Evolutionary conservation across 2,113 vertebrate genomes (phyloP), one percentile per base, ranked within the genome.

Genomic region (Tupaia chinensis): DNA sequence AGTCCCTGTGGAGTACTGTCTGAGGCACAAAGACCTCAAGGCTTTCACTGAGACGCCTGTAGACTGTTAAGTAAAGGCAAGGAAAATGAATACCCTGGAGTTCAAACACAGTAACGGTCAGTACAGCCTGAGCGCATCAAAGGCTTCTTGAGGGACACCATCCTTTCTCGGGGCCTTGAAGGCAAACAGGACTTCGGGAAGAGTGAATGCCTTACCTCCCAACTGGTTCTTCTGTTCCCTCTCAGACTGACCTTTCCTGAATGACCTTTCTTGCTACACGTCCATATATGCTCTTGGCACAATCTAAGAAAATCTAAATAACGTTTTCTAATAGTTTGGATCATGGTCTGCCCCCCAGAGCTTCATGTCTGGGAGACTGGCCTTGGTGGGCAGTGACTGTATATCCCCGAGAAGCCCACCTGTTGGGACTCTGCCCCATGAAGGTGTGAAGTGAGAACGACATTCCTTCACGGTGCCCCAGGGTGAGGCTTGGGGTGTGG

Each of bases 11-110:
- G n/a, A 22, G 54, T 0, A 9, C 0, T 12, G 63, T 60, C 84
- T 10, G n/a, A 10, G 22, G 53, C 19, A 63, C 53, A 1, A 4
- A 58, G 61, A 61, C n/a, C 8, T 23, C 3, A 7, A 19, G 61
- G 16, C 20, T 3, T 29, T 12, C 1, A 20, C 60, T 15, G 23
- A 6, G 0, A 0, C 27, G 10, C 16, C 29, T 7, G 20, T 27
- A 44, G 1, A 0, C 27, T 53, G 22, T 54, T 14, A 20, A 54
- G 4, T 9, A 5, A 87, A 25, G 1, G 9, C 4, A 2, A 0
- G 1, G 4, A 4, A 7, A 34, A 19, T 0, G 0, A 25, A 3
- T 6, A 1, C 5, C 15, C 22, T 6, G 2, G 14, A 58, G 14
- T 32, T 53, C 54, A n/a, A 79, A 34, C 58, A 4, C 25, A 13